phyloP scores from a whole-genome alignment of 37 sponge, comb jelly and placozoan genomes.

The Amphimedon queenslandica region DNA sequence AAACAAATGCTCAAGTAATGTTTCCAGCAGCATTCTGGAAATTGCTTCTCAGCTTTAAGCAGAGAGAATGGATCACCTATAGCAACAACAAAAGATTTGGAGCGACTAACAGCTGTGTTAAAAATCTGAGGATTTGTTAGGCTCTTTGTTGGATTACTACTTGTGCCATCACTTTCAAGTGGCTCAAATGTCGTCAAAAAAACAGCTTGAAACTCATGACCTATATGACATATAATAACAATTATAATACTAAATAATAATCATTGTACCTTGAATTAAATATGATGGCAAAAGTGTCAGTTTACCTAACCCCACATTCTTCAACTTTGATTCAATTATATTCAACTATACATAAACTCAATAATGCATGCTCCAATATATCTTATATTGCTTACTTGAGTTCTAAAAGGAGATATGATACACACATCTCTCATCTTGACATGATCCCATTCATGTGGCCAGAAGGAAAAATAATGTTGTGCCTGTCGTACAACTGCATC shows the following conservation, averaged over 20 bases:
- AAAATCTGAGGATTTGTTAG: slow-evolving; percentile 55
- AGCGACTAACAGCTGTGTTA: slow-evolving; percentile 67
- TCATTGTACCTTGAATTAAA: background rate
- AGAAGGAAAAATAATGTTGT: background rate
- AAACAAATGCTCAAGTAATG: background rate
- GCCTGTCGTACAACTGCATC: background rate
- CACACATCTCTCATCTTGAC: background rate
- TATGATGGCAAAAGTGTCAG: background rate
- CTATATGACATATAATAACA: background rate
- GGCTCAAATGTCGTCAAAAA: slow-evolving; percentile 64
- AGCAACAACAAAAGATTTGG: slow-evolving; percentile 54
- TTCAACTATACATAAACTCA: background rate
- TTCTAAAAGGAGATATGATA: background rate
- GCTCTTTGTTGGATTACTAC: slow-evolving; percentile 55
- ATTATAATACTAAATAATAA: background rate
- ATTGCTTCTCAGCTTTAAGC: slow-evolving; percentile 34
- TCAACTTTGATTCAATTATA: background rate
- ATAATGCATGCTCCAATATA: too few species aligned
- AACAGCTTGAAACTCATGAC: slow-evolving; percentile 54
- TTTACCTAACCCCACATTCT: background rate
- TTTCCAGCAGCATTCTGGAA: slow-evolving; percentile 5
- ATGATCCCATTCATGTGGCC: background rate
- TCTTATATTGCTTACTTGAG: background rate
- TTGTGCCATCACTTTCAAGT: slow-evolving; percentile 18
- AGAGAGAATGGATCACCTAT: slow-evolving; percentile 70